Evolutionary conservation across 2,797 vertebrate genomes (phyloP).

Genomic region (Arremon brunneinucha): DNA sequence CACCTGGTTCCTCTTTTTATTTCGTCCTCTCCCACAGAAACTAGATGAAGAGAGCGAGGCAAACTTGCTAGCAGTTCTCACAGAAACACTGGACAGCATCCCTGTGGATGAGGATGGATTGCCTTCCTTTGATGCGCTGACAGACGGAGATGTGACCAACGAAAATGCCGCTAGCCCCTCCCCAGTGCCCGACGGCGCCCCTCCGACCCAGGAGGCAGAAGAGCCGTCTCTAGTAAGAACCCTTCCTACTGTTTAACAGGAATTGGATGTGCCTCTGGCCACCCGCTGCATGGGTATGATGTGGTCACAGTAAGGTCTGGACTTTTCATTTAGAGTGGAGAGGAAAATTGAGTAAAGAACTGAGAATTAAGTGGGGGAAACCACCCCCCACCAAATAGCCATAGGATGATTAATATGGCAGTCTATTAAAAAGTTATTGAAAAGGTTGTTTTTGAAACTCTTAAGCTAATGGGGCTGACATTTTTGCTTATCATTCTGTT

Average conservation of each 20-base stretch:
- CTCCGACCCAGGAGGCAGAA: constrained; percentile 92
- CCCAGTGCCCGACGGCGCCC: constrained; percentile 90
- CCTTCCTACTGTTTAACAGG: constrained; percentile 77
- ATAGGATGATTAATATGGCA: background rate
- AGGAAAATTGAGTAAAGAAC: constrained; percentile 7
- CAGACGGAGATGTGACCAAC: constrained; percentile 98
- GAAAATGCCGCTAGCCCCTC: constrained; percentile 94
- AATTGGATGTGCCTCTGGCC: constrained; percentile 76
- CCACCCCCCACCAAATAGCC: background rate
- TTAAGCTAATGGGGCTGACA: background rate
- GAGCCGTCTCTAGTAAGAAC: constrained; percentile 97
- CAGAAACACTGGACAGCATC: constrained; percentile 99
- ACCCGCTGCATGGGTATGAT: constrained; percentile 74
- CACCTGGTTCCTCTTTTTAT: background rate
- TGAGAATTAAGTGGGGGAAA: accelerated
- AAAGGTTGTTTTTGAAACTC: background rate
- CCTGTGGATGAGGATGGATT: constrained; percentile 99
- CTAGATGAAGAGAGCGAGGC: constrained; percentile 99
- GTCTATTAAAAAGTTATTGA: constrained; percentile 13
- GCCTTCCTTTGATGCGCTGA: constrained; percentile 98
- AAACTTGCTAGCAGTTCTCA: constrained; percentile 98
- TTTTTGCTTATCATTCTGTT: background rate
- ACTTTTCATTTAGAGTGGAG: constrained; percentile 66
- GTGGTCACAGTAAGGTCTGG: constrained; percentile 73
- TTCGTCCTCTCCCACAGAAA: constrained; percentile 79